Percentiles rank a stretch among this genome's conserved stretches.
Evolutionary conservation across 2,797 vertebrate genomes (phyloP).

Genomic region (Gephyroberyx darwinii): DNA sequence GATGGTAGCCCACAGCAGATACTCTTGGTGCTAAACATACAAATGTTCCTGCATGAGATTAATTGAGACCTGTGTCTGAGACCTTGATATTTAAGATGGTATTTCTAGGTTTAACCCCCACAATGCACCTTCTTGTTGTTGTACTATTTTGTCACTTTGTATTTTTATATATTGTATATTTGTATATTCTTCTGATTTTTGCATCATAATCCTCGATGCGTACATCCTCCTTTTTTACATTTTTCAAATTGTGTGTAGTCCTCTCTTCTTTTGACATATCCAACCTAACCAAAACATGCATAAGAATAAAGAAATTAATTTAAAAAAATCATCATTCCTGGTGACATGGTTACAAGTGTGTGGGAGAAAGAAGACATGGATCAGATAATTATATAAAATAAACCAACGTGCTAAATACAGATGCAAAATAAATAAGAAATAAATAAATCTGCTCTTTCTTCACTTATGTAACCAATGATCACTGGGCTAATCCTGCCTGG

Average conservation of each 20-base stretch:
- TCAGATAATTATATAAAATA: constrained; percentile 1
- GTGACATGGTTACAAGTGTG: not conserved
- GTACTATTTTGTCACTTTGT: not conserved
- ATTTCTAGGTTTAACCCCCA: not conserved
- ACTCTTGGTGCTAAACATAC: not conserved
- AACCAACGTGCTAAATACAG: constrained; percentile 6
- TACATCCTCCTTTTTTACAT: too few relatives aligned
- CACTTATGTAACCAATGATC: not conserved
- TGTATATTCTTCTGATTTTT: too few relatives aligned
- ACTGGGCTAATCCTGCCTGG: not conserved
- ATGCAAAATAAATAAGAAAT: not conserved
- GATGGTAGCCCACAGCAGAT: too few relatives aligned
- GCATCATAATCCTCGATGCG: too few relatives aligned
- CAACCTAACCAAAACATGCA: too few relatives aligned
- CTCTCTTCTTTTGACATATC: too few relatives aligned
- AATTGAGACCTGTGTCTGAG: too few relatives aligned
- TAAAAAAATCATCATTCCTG: not conserved
- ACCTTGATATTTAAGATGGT: constrained; percentile 2
- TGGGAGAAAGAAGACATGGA: constrained; percentile 9
- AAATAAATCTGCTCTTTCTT: not conserved
- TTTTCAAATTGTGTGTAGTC: too few relatives aligned
- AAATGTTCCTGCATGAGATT: not conserved
- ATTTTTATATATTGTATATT: too few relatives aligned
- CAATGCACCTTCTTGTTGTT: not conserved
- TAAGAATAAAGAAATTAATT: too few relatives aligned